Percentiles rank a stretch among this genome's conserved stretches.
These are phyloP conservation scores for Cactoblastis cactorum DNA, from an alignment of 2,888 invertebrate species.

Conservation along the genomic window DNA sequence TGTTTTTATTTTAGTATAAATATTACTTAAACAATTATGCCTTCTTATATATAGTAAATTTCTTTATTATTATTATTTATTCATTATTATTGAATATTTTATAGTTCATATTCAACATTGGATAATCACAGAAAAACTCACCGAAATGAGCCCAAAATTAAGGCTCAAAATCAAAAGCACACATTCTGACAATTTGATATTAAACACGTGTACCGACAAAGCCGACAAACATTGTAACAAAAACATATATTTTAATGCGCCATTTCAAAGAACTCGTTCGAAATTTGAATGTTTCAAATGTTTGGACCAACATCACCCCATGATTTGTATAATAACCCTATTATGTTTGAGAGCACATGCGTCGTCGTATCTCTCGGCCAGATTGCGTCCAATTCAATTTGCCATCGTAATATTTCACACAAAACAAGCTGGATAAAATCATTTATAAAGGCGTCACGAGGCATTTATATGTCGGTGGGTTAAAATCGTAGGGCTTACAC, in stretches of 20 bases:
- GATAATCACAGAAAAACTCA: constrained; percentile 7
- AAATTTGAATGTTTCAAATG: constrained; percentile 22
- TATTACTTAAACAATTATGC: no score
- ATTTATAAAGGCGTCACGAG: constrained; percentile 72
- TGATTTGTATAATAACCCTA: constrained; percentile 22
- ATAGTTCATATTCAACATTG: no score
- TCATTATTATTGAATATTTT: no score
- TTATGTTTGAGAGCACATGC: constrained; percentile 47
- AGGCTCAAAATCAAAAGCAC: no score
- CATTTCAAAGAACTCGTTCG: constrained; percentile 12
- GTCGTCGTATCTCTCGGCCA: constrained; percentile 42
- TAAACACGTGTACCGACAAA: constrained; percentile 26
- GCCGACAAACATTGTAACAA: constrained; percentile 30
- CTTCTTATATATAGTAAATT: no score
- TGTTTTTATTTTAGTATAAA: no score
- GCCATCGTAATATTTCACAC: constrained; percentile 70
- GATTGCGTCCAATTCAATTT: constrained; percentile 75
- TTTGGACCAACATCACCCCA: constrained; percentile 28
- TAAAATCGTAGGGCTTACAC: constrained; percentile 40
- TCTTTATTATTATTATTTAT: no score
- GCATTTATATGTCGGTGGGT: constrained; percentile 49
- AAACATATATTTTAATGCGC: constrained; percentile 13
- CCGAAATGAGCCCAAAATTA: constrained; percentile 4
- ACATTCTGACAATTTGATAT: constrained; percentile 16
- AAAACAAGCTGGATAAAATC: constrained; percentile 67